These are phyloP conservation scores for Hemiprocne comata DNA, from an alignment of 2,113 vertebrate genomes.

Conservation along the genomic window DNA sequence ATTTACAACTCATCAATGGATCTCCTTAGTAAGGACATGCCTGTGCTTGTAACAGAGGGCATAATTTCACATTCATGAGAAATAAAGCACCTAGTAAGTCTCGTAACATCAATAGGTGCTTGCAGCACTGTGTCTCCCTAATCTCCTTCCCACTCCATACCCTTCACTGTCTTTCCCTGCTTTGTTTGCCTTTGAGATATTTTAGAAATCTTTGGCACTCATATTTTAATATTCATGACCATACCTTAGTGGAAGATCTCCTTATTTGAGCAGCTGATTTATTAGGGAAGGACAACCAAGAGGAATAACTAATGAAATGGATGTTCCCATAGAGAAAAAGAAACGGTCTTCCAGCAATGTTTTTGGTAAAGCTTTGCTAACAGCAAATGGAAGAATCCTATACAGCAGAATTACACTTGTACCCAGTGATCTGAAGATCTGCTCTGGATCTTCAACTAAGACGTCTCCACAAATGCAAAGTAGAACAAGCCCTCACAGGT, in stretches of 20 bases:
- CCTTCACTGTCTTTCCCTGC: background rate
- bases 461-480: background rate
- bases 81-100: background rate
- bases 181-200: background rate
- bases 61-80: conserved; percentile 16
- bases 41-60: background rate
- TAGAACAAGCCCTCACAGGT: background rate
- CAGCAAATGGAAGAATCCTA: background rate
- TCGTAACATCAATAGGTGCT: background rate
- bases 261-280: background rate
- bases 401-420: background rate
- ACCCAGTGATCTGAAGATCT: background rate
- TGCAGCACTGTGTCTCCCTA: background rate
- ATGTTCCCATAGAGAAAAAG: background rate
- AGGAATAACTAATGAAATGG: background rate
- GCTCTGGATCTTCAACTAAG: background rate
- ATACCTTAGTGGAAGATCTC: background rate
- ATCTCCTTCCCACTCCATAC: background rate
- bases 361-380: background rate
- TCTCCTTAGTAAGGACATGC: background rate
- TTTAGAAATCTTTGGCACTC: background rate
- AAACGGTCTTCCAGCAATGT: background rate
- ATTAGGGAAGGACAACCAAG: background rate
- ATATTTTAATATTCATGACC: background rate
- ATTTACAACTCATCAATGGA: background rate